Conservation (phyloP, 2,797 vertebrate species). For the Paedocypris micromegethes region DNA sequence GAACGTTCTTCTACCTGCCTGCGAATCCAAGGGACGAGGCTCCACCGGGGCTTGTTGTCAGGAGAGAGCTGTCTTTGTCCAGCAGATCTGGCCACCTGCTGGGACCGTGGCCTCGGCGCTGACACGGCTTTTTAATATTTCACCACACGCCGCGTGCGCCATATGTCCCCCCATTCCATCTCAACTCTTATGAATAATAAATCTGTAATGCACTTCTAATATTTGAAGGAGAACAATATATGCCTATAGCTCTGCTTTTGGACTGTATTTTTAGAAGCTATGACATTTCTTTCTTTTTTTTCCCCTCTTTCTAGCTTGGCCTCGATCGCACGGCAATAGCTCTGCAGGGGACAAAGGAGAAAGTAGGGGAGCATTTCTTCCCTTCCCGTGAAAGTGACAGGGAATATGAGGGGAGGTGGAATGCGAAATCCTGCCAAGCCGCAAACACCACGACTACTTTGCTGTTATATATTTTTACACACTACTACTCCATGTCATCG, state of each 20-base stretch:
- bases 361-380: background rate
- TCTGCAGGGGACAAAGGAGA: slow-evolving; percentile 29
- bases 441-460: slow-evolving; percentile 6
- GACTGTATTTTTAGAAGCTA: slow-evolving; percentile 44
- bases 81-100: slow-evolving; percentile 45
- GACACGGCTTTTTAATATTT: slow-evolving; percentile 53
- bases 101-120: slow-evolving; percentile 43
- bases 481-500: slow-evolving; percentile 18
- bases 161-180: slow-evolving; percentile 46
- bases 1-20: slow-evolving; percentile 15
- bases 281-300: slow-evolving; percentile 30
- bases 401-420: slow-evolving; percentile 11
- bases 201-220: slow-evolving; percentile 46
- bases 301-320: slow-evolving; percentile 20
- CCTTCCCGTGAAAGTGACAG: slow-evolving; percentile 27
- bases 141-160: slow-evolving; percentile 48
- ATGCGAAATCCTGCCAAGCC: slow-evolving; percentile 3
- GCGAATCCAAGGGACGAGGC: slow-evolving; percentile 22
- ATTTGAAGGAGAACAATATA: slow-evolving; percentile 43
- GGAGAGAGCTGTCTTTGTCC: slow-evolving; percentile 43
- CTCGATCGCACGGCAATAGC: slow-evolving; percentile 13
- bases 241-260: slow-evolving; percentile 38
- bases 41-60: slow-evolving; percentile 33
- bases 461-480: slow-evolving; percentile 30
- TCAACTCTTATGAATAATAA: slow-evolving; percentile 47